phyloP scores from a whole-genome alignment of 2,113 vertebrate species.

The Egretta garzetta region DNA sequence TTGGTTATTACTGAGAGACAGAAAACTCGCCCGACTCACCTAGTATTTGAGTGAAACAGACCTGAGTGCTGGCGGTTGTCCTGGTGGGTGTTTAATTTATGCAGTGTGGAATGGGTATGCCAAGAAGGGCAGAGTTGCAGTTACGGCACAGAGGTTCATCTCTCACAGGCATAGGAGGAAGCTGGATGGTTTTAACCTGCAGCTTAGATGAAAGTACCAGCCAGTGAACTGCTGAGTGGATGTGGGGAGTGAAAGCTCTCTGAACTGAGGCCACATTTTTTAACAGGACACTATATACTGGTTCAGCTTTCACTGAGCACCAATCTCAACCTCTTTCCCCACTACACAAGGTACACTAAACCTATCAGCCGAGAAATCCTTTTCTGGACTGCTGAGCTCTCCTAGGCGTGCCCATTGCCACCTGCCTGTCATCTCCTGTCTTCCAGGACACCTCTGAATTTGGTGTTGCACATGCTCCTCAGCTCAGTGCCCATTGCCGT shows the following conservation, averaged over 20 bases:
- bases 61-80: not conserved
- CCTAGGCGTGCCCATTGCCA: accelerated
- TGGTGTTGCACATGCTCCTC: not conserved
- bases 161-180: not conserved
- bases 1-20: not conserved
- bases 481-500: accelerated
- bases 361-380: not conserved
- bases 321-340: not conserved
- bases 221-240: not conserved
- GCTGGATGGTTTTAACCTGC: not conserved
- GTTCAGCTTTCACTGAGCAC: not conserved
- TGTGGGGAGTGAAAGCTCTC: not conserved
- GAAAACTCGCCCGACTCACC: not conserved
- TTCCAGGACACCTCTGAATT: not conserved
- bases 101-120: not conserved
- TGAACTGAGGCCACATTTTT: not conserved
- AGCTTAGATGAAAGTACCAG: not conserved
- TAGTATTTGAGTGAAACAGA: not conserved
- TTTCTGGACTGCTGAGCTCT: not conserved
- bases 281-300: not conserved
- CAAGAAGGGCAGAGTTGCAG: not conserved
- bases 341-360: not conserved
- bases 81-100: not conserved
- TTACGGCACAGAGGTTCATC: not conserved
- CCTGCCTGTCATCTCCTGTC: too few species aligned